Base-by-base conservation (phyloP, 2,797 vertebrate species). In the Helicolenus hilgendorfi region DNA sequence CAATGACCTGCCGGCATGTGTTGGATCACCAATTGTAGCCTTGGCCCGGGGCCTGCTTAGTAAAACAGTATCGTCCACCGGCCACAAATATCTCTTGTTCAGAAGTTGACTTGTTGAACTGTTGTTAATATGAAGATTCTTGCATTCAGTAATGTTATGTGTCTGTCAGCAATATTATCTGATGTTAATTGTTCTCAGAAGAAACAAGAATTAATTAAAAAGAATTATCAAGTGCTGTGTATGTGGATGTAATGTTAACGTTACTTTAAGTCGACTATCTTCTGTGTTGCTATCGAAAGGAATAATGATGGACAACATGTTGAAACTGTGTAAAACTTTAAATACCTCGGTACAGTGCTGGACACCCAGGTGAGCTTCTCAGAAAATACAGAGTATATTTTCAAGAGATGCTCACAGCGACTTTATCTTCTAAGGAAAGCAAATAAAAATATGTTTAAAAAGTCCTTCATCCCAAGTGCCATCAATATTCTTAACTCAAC, bases 61-160 rank as follows among this genome's bases (percentile, higher is more conserved):
- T 31, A 53, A 49, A 69, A 29, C 64, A 26, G 18, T 49, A 20
- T 69, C 15, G 5, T 27, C 38, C 9, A 27, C 9, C 5, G 3
- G 5, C 7, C 15, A 2, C n/a, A 69, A 49, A 69, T 49, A 27
- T 45, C 1, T 68, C 14, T 15, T 49, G 5, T 74, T 49, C 59
- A 75, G 69, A 36, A 36, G n/a, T 20, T 26, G 31, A 58, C 70
- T 14, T 58, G 22, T 58, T 36, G 22, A 45, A 53, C 68, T 70
- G 29, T 11, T 8, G 22, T 53, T 31, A 70, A 53, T 33, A 70
- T 0, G 29, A 35, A 24, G 49, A 29, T 56, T 56, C 31, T 56
- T 56, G n/a, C 55, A 41, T 60, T 41, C 26, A 60, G 10, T 29
- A 29, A 72, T 8, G 11, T 15, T 72, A 6, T 20, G 38, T 55